Base-by-base conservation (phyloP, 2,888 invertebrate genomes). In the Chironomus riparius region DNA sequence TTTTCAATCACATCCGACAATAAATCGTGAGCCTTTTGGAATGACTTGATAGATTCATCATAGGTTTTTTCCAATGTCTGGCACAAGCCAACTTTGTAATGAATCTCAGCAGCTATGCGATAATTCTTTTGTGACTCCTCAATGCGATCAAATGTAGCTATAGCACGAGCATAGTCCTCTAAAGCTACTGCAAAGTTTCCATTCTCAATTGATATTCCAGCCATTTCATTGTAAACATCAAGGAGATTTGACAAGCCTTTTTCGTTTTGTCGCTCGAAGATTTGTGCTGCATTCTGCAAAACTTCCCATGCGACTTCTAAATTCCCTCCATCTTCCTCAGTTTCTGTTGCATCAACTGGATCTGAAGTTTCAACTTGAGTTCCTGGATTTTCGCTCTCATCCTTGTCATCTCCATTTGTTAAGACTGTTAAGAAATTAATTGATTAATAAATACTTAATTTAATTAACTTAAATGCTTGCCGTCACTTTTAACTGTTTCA, bases 271-370 rank as follows among this genome's bases (percentile, higher is more conserved):
- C 88, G 88, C 74, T 86, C 81, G 78, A 92, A 91, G 70, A 97
- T 95, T 77, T 91, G 87, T 81, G 94, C 94, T 0, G 97, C 92
- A 47, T 97, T 83, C 81, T 97, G 97, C 70, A 98, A 86, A 80
- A 94, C 92, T 86, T 98, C 97, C 97, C 97, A 98, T 0, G 97
- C 94, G 21, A 97, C 85, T 84, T 97, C 93, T 75, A 96, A 86
- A 81, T 91, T 92, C 13, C 50, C 83, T 24, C 3, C 22, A 75
- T 86, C 86, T 13, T 85, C 84, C 5, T 84, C 83, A 4, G 28
- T n/a, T n/a, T n/a, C n/a, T n/a, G n/a, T n/a, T n/a, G n/a, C n/a
- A n/a, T n/a, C n/a, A n/a, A n/a, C 24, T 24, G 24, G 4, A 4
- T 81, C 82, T 28, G 79, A 82, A 22, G 80, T 77, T 21, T 79